Base-by-base conservation (phyloP, 2,888 invertebrate genomes). In the Coelopa pilipes region DNA sequence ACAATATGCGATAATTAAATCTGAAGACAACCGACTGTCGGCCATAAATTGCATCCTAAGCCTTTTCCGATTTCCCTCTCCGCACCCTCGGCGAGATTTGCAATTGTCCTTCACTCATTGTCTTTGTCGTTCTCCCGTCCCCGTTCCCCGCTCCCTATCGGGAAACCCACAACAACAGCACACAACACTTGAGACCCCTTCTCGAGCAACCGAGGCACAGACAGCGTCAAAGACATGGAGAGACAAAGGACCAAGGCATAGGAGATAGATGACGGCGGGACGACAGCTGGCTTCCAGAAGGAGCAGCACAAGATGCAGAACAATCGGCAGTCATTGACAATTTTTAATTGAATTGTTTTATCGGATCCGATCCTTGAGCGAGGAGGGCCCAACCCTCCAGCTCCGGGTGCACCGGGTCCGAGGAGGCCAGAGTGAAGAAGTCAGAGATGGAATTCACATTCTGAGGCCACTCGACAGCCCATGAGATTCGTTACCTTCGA, bases 301-400 rank as follows among this genome's bases (percentile, higher is more conserved):
- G 59, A 70, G 70, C 70, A 47, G 71, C 50, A 45, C 47, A n/a
- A 62, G 13, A 66, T 9, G 12, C 21, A 59, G 19, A 17, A 19
- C 24, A 24, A 15, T 62, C 60, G 34, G 57, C 55, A 69, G 57
- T 49, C 66, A 73, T 73, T 73, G 73, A 69, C 69, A 73, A 73
- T 68, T 55, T 69, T 63, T 73, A 69, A 68, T 73, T 73, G 63
- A 73, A 73, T 73, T 73, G 63, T 73, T 73, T 73, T 63, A 34
- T 34, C 34, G 34, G 34, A 34, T 34, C 34, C 34, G 34, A 34
- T 34, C 34, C 34, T 34, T 34, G 34, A 34, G 34, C 34, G 34
- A 34, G n/a, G n/a, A n/a, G n/a, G n/a, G n/a, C 34, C 47, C n/a
- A 19, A 17, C 53, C 15, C 55, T 19, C 17, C 67, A 19, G 7